Conservation (phyloP, 1,140 invertebrate species). For the Ephestia elutella region DNA sequence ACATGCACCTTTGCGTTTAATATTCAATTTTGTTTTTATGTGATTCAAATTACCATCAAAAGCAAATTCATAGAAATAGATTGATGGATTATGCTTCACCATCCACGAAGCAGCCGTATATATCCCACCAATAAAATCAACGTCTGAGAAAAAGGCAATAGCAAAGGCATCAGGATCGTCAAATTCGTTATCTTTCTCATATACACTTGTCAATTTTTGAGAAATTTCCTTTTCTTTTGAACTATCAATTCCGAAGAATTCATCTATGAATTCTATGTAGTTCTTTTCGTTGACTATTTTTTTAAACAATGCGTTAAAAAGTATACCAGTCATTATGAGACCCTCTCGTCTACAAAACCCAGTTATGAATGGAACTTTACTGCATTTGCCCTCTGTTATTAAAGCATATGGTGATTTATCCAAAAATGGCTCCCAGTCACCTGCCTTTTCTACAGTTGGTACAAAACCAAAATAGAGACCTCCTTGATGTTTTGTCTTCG, state of each 20-base stretch:
- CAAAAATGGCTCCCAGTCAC: slow-evolving; percentile 61
- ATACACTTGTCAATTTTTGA: slow-evolving; percentile 45
- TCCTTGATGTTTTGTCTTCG: slow-evolving; percentile 28
- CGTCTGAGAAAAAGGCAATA: slow-evolving; percentile 61
- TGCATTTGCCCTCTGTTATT: slow-evolving; percentile 47
- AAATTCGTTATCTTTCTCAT: slow-evolving; percentile 30
- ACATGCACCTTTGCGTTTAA: slow-evolving; percentile 47
- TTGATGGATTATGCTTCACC: slow-evolving; percentile 44
- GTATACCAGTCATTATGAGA: slow-evolving; percentile 34
- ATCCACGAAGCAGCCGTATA: slow-evolving; percentile 47
- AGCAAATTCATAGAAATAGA: slow-evolving; percentile 66
- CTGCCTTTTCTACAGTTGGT: slow-evolving; percentile 54
- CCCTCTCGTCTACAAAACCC: slow-evolving; percentile 63
- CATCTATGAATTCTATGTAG: slow-evolving; percentile 39
- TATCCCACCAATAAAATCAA: slow-evolving; percentile 59
- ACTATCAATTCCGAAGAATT: slow-evolving; percentile 39
- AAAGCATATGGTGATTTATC: slow-evolving; percentile 48
- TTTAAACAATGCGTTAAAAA: neutral
- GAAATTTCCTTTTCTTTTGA: slow-evolving; percentile 40
- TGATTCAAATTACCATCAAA: slow-evolving; percentile 65
- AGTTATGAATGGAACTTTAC: slow-evolving; percentile 58
- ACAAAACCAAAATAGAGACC: slow-evolving; percentile 63
- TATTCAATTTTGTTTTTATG: slow-evolving; percentile 44
- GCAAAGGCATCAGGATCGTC: slow-evolving; percentile 49
- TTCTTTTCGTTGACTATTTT: slow-evolving; percentile 43